Conservation (phyloP, 2,888 invertebrate genomes). For the Bombylius major region DNA sequence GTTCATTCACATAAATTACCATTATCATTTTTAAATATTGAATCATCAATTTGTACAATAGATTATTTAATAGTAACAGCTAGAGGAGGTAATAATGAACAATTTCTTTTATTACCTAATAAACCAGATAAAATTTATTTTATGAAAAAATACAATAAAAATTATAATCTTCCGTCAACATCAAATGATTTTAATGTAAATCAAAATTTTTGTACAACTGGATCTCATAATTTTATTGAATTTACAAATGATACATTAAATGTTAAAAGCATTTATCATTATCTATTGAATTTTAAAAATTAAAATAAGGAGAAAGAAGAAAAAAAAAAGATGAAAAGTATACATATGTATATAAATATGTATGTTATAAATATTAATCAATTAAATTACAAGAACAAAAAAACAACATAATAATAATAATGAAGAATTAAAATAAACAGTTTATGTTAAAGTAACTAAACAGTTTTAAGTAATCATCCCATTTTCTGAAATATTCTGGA, state of each 20-base stretch:
- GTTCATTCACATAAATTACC: constrained; percentile 23
- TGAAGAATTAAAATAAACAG: too few relatives aligned
- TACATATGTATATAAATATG: too few relatives aligned
- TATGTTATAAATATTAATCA: too few relatives aligned
- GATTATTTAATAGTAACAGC: constrained; percentile 28
- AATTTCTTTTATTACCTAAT: constrained; percentile 1
- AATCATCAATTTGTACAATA: constrained; percentile 24
- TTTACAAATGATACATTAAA: neutral
- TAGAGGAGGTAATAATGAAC: constrained; percentile 21
- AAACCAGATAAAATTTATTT: neutral
- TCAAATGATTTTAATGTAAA: neutral
- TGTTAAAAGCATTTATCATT: neutral
- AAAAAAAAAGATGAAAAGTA: too few relatives aligned
- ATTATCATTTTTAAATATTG: constrained; percentile 21
- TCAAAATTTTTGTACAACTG: neutral
- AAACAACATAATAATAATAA: too few relatives aligned
- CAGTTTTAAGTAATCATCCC: too few relatives aligned
- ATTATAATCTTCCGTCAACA: neutral
- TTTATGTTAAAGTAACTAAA: too few relatives aligned
- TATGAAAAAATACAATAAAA: neutral
- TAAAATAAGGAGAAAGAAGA: neutral
- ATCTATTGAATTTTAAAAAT: neutral
- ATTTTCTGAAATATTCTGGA: too few relatives aligned
- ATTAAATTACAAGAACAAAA: too few relatives aligned
- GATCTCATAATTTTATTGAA: neutral